Conservation (phyloP, 2,113 vertebrate genomes). For the Mesembrinibis cayennensis region DNA sequence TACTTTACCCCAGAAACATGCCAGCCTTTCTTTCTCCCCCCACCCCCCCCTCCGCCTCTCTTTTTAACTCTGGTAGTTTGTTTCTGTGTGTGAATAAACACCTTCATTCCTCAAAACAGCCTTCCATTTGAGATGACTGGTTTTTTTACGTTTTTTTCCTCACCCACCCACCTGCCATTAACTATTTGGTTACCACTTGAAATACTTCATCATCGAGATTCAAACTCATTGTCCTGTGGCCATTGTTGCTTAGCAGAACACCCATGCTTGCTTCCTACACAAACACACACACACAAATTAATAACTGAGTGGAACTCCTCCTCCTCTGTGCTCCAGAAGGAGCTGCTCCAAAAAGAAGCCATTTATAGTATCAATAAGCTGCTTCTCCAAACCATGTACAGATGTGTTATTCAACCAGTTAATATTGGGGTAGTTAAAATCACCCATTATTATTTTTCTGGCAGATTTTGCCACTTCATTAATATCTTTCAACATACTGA, state of each 20-base stretch:
- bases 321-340: conserved; percentile 65
- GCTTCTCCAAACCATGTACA: conserved; percentile 77
- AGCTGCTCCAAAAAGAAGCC: conserved; percentile 72
- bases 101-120: background rate
- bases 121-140: background rate
- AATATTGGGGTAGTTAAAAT: conserved; percentile 77
- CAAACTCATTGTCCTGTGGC: conserved; percentile 62
- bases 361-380: conserved; percentile 72
- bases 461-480: conserved; percentile 76
- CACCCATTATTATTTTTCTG: conserved; percentile 76
- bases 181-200: conserved; percentile 48
- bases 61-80: background rate
- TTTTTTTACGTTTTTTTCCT: background rate
- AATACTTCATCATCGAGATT: conserved; percentile 43
- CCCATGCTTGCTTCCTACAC: conserved; percentile 61
- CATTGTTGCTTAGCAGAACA: conserved; percentile 65
- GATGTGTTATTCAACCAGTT: conserved; percentile 76
- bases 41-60: too few species aligned
- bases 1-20: background rate
- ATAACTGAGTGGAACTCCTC: conserved; percentile 65
- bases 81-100: background rate
- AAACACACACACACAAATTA: conserved; percentile 66
- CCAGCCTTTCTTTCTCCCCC: background rate
- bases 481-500: conserved; percentile 74
- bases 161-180: conserved; percentile 36